Evolutionary conservation across 2,888 invertebrate species (phyloP), one percentile per base, ranked within the genome.

Genomic region (Limnephilus lunatus): DNA sequence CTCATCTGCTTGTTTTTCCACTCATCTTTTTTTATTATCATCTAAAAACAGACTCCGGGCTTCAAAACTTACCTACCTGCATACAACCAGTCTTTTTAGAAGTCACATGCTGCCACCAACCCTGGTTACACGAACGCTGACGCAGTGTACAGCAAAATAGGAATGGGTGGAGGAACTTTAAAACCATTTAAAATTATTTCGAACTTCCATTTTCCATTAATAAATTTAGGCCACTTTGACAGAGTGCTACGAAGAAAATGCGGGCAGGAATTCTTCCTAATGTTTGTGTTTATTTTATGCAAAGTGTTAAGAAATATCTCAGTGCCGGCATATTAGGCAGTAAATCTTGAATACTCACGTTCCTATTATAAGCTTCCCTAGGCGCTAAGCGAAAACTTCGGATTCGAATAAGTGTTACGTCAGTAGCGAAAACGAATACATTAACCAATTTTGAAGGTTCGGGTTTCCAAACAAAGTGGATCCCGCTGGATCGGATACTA

Each of bases 401-500:
- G 68, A 19, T 68, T 68, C 68, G 9, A 68, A 68, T 68, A 68
- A 68, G 68, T 68, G 68, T 68, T 68, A 68, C 68, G 68, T 68
- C 68, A 68, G 68, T 68, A 25, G 68, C 25, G 25, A 68, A 68
- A 68, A 68, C 68, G 68, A 68, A 68, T 68, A 68, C 68, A 68
- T 68, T 68, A 68, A 68, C 68, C 68, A 68, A 68, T 68, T 25
- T 68, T 32, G 82, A 32, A 82, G 82, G 32, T 82, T 82, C 5
- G 32, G 82, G 82, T 82, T 82, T 82, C 82, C 82, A 82, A 82
- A 82, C 82, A 82, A 32, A 31, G 82, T 82, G 82, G 14, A 82
- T 82, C 82, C 30, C 82, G 32, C 68, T n/a, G 32, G 32, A 32
- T 32, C 31, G 31, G 82, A 82, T 82, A 32, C 82, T 19, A 32